These are phyloP conservation scores for Ephestia elutella DNA, from an alignment of 1,140 invertebrate genomes.

Conservation along the genomic window DNA sequence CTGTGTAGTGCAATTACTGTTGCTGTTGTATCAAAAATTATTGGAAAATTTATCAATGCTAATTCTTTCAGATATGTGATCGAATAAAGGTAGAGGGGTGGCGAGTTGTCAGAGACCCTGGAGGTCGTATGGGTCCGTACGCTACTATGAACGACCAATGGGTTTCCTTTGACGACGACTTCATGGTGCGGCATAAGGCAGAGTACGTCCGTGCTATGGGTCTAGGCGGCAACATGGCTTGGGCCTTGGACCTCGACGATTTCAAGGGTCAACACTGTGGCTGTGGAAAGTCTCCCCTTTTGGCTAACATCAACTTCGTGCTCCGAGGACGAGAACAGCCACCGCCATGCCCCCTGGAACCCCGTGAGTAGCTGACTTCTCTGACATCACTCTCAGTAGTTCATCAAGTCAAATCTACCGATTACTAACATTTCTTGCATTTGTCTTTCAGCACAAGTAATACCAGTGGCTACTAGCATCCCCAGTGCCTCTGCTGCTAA, in stretches of 20 bases:
- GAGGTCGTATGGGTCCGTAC: conserved; percentile 84
- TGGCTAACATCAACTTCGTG: conserved; percentile 79
- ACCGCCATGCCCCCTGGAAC: conserved; percentile 51
- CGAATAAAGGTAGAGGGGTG: conserved; percentile 79
- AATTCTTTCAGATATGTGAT: conserved; percentile 77
- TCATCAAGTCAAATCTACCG: too few species aligned
- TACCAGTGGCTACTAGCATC: conserved; percentile 4
- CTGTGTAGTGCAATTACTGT: neutral
- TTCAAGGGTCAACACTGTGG: conserved; percentile 82
- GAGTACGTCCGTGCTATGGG: conserved; percentile 84
- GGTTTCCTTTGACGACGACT: conserved; percentile 89
- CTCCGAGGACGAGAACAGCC: conserved; percentile 68
- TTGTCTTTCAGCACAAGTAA: neutral
- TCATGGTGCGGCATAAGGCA: conserved; percentile 82
- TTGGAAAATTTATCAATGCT: too few species aligned
- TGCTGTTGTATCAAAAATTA: too few species aligned
- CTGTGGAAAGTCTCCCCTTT: conserved; percentile 86
- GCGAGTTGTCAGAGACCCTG: conserved; percentile 79
- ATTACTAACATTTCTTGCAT: too few species aligned
- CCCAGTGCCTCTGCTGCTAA: neutral
- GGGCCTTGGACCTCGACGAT: conserved; percentile 86
- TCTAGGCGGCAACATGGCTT: conserved; percentile 90
- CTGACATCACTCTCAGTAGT: neutral
- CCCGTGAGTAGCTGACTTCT: conserved; percentile 39
- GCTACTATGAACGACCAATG: conserved; percentile 85